Conservation (phyloP, 1,140 invertebrate species). For the Dryas iulia region DNA sequence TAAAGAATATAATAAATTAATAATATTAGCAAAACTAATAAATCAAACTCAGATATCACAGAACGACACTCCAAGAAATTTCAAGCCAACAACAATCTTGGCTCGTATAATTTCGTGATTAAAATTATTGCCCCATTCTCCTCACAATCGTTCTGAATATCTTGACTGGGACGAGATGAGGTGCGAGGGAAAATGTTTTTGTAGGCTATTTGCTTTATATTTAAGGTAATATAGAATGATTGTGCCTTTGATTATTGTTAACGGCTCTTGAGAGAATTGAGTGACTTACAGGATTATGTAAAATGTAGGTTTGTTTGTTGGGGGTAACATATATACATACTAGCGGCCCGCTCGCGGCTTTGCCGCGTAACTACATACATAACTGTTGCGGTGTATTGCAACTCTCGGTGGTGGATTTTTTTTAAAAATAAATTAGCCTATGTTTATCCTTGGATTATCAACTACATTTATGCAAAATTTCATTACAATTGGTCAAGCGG, state of each 20-base stretch:
- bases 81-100: constrained; percentile 39
- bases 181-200: constrained; percentile 28
- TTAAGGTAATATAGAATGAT: constrained; percentile 9
- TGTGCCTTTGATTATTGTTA: not conserved
- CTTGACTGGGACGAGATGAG: constrained; percentile 23
- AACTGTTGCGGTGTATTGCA: no score
- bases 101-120: constrained; percentile 44
- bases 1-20: no score
- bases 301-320: no score
- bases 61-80: constrained; percentile 34
- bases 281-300: not conserved
- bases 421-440: no score
- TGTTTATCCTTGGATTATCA: no score
- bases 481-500: no score
- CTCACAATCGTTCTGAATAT: constrained; percentile 25
- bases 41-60: constrained; percentile 39
- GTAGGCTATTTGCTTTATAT: constrained; percentile 2
- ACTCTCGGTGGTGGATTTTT: no score
- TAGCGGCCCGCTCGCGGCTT: no score
- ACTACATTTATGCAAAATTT: no score
- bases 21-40: constrained; percentile 34
- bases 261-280: not conserved
- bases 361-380: no score
- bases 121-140: constrained; percentile 45
- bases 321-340: no score